Conservation (phyloP, 2,113 vertebrate genomes). For the Epinephelus moara region DNA sequence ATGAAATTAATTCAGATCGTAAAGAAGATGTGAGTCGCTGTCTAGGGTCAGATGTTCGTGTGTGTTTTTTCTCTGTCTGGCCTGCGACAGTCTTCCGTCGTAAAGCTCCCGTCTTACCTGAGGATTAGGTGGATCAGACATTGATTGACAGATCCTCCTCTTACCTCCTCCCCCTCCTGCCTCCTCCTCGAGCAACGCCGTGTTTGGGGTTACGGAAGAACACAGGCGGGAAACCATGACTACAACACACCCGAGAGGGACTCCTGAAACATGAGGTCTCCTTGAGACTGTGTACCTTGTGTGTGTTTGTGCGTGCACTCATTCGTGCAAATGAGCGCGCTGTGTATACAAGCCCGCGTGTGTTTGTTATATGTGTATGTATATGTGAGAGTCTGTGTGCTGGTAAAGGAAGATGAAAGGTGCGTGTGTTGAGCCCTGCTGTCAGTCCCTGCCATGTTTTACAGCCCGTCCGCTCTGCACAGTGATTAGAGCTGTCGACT, state of each 20-base stretch:
- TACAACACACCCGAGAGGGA: constrained; percentile 45
- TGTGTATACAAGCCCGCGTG: constrained; percentile 16
- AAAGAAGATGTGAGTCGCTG: constrained; percentile 39
- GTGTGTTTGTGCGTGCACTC: neutral
- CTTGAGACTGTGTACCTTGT: constrained; percentile 20
- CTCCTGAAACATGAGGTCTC: constrained; percentile 59
- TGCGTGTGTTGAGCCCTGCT: constrained; percentile 79
- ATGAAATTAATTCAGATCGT: constrained; percentile 44
- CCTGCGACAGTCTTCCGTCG: constrained; percentile 69
- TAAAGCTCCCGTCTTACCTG: constrained; percentile 82
- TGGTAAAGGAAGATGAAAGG: constrained; percentile 75
- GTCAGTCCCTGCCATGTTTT: constrained; percentile 84
- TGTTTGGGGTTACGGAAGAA: constrained; percentile 71
- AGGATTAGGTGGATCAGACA: constrained; percentile 82
- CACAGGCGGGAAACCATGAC: constrained; percentile 62
- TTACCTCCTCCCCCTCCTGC: constrained; percentile 30
- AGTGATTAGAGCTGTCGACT: constrained; percentile 83
- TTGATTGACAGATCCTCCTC: constrained; percentile 77
- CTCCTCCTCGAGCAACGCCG: constrained; percentile 28
- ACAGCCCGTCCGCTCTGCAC: constrained; percentile 80
- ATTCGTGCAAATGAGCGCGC: constrained; percentile 7
- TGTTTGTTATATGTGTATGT: constrained; percentile 41
- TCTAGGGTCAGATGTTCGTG: constrained; percentile 56
- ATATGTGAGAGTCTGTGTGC: constrained; percentile 52
- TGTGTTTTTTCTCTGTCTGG: constrained; percentile 54